Evolutionary conservation across 2,113 vertebrate genomes (phyloP).

Genomic region (Mastomys natalensis): DNA sequence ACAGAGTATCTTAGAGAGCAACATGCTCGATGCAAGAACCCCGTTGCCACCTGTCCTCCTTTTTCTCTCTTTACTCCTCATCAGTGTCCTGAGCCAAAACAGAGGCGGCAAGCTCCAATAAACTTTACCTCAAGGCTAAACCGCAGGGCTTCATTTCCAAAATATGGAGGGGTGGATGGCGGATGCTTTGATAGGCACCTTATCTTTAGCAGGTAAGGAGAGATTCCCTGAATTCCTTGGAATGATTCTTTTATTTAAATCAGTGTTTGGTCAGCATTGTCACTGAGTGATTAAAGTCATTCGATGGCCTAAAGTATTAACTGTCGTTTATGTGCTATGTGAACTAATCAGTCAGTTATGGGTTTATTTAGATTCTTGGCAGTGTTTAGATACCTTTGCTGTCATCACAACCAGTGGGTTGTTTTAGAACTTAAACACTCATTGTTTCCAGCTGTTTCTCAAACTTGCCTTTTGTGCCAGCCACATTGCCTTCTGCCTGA

Average conservation of each 20-base stretch:
- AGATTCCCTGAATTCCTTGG: neutral
- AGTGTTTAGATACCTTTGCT: neutral
- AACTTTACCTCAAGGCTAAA: slow-evolving; percentile 98
- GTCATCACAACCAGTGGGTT: neutral
- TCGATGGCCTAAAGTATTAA: slow-evolving; percentile 39
- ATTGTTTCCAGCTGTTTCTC: neutral
- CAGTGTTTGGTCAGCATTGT: neutral
- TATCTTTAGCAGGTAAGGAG: slow-evolving; percentile 97
- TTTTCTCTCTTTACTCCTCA: slow-evolving; percentile 99
- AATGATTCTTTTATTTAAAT: slow-evolving; percentile 35
- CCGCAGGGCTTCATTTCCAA: slow-evolving; percentile 95
- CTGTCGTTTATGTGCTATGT: neutral
- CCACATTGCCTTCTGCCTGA: neutral
- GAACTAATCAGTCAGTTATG: neutral
- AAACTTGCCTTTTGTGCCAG: neutral
- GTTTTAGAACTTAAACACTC: slow-evolving; percentile 6
- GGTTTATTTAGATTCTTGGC: neutral
- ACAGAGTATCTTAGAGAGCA: slow-evolving; percentile 99
- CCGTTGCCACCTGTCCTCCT: slow-evolving; percentile 98
- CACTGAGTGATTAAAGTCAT: slow-evolving; percentile 3
- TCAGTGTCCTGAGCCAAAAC: slow-evolving; percentile 99
- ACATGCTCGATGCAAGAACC: slow-evolving; percentile 99
- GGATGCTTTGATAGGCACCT: slow-evolving; percentile 99
- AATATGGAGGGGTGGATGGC: slow-evolving; percentile 98
- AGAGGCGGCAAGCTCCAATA: slow-evolving; percentile 97